phyloP scores from a whole-genome alignment of 2,113 vertebrate species.

The Poeciliopsis turrubarensis region DNA sequence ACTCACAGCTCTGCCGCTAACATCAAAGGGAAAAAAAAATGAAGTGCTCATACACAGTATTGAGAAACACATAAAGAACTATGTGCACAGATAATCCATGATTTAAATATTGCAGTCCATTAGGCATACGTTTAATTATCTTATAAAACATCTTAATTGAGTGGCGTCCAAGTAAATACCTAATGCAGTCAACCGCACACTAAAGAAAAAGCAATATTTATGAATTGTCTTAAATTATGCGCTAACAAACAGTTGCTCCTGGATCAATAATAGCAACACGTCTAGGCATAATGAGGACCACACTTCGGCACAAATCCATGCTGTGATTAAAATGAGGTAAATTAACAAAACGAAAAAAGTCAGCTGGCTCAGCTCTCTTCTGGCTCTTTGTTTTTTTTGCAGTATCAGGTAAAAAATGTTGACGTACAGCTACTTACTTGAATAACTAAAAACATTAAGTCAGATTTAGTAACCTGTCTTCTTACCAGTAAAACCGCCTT shows the following conservation, averaged over 20 bases:
- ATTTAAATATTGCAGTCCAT: not conserved
- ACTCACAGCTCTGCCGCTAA: not conserved
- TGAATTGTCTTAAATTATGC: not conserved
- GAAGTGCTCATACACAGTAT: not conserved
- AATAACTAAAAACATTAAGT: not conserved
- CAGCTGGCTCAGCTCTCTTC: not conserved
- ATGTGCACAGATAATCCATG: not conserved
- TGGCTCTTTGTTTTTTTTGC: not conserved
- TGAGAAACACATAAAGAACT: not conserved
- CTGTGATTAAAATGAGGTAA: not conserved
- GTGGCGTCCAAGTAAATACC: not conserved
- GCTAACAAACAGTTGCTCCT: not conserved
- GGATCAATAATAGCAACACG: not conserved
- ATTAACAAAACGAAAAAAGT: not conserved
- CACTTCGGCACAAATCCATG: not conserved
- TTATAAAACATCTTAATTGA: not conserved
- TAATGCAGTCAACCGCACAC: constrained; percentile 9
- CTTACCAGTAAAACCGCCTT: constrained; percentile 60
- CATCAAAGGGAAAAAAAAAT: not conserved
- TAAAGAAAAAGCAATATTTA: constrained; percentile 6
- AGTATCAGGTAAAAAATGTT: not conserved
- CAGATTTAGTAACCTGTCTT: not conserved
- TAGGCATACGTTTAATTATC: not conserved
- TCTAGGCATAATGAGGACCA: not conserved
- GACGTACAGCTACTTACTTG: not conserved